Evolutionary conservation across 37 sponge, comb jelly and placozoan species (phyloP), one percentile per base, ranked within the genome.

Genomic region (Oopsacas minuta): DNA sequence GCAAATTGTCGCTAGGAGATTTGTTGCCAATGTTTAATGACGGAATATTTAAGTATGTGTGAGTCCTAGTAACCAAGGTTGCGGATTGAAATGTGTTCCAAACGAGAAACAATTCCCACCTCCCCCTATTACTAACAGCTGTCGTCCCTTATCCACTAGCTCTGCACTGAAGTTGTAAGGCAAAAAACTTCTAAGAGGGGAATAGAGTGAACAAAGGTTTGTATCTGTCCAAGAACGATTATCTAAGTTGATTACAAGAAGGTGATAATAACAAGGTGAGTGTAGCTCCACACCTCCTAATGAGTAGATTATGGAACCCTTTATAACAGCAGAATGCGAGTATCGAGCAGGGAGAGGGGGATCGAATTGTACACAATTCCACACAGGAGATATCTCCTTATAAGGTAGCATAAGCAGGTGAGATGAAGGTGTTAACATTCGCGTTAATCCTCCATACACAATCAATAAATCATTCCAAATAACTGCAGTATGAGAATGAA

Each of bases 81-180:
- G 37, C 8, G 75, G 23, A 38, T 88, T 88, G 0, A 85, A 39
- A 61, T 88, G 88, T 3, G 88, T 88, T 36, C 88, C 88, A 53
- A 88, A 88, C n/a, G 88, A 88, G 88, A 88, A 88, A 39, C 85
- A 85, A 36, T 88, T 88, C 36, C 88, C 88, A 1, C 88, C 88
- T 35, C 88, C 88, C 32, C 85, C 85, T 37, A 88, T 1, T 25
- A 81, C 53, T 23, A 87, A 23, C 0, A 88, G 51, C 85, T 37
- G 1, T 3, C 23, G 22, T 12, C 52, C 35, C 37, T 7, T 39
- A 23, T 38, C 23, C 22, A 49, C 52, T 36, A 84, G 51, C 7
- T 36, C 23, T 23, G 53, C 85, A 5, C 32, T 61, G 75, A 61
- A 61, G 75, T 61, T 61, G 22, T 61, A 61, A 25, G 75, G 75